Evolutionary conservation across 2,797 vertebrate genomes (phyloP).

Genomic region (Oreochromis grahami): DNA sequence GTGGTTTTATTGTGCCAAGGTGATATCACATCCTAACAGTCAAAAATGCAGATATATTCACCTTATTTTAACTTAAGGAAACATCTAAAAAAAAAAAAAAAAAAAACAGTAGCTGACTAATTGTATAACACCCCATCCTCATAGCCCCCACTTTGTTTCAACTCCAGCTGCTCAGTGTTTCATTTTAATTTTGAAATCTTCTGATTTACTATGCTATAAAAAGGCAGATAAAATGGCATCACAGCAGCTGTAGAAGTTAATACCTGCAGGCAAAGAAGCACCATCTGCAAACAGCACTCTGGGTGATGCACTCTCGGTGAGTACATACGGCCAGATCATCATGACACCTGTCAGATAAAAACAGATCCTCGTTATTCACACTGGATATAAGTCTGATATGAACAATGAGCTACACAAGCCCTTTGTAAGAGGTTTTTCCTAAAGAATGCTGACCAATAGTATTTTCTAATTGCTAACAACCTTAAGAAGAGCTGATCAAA

Average conservation of each 20-base stretch:
- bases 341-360: slow-evolving; percentile 42
- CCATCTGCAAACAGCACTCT: not conserved
- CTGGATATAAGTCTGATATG: not conserved
- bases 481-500: not conserved
- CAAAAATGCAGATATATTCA: not conserved
- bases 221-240: not conserved
- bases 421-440: not conserved
- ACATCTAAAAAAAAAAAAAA: not conserved
- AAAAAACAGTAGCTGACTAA: not conserved
- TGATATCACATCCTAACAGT: not conserved
- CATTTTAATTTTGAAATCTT: not conserved
- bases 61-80: not conserved
- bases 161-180: not conserved
- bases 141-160: not conserved
- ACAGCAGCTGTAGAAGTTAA: not conserved
- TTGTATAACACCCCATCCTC: not conserved
- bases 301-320: slow-evolving; percentile 30
- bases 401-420: not conserved
- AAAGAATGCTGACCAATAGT: not conserved
- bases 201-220: not conserved
- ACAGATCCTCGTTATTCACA: not conserved
- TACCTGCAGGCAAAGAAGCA: slow-evolving; percentile 47
- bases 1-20: not conserved
- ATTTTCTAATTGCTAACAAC: not conserved
- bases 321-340: slow-evolving; percentile 45